Evolutionary conservation across 2,113 vertebrate species (phyloP).

Genomic region (Antechinus stuartii): DNA sequence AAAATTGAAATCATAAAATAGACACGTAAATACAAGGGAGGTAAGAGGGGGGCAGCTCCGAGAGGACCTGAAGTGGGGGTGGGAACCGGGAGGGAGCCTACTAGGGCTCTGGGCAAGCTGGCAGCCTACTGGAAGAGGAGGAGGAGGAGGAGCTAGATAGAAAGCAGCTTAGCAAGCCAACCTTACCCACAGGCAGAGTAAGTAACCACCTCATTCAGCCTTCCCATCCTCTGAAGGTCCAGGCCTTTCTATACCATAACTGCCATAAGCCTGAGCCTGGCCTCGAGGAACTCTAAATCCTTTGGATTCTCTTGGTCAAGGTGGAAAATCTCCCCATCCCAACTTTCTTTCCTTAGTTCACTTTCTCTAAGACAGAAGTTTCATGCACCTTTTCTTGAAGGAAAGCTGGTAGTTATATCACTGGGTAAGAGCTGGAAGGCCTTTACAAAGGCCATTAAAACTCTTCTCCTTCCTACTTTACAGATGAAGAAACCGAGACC

Average conservation of each 20-base stretch:
- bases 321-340: background rate
- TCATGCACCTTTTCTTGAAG: background rate
- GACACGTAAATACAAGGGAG: constrained; percentile 87
- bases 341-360: background rate
- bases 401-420: background rate
- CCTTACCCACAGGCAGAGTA: background rate
- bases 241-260: background rate
- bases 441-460: background rate
- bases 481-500: background rate
- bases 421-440: background rate
- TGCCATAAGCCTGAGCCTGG: background rate
- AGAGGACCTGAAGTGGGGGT: constrained; percentile 33
- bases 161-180: background rate
- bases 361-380: background rate
- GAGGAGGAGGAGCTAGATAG: background rate
- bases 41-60: constrained; percentile 74
- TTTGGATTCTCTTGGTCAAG: background rate
- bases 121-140: background rate
- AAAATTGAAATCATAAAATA: constrained; percentile 91
- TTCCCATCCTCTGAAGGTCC: background rate
- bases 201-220: background rate
- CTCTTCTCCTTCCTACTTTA: background rate
- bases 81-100: background rate
- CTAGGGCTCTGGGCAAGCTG: background rate
- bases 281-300: background rate